Base-by-base conservation (phyloP, 1,140 invertebrate genomes). In the Trachelipus rathkii region DNA sequence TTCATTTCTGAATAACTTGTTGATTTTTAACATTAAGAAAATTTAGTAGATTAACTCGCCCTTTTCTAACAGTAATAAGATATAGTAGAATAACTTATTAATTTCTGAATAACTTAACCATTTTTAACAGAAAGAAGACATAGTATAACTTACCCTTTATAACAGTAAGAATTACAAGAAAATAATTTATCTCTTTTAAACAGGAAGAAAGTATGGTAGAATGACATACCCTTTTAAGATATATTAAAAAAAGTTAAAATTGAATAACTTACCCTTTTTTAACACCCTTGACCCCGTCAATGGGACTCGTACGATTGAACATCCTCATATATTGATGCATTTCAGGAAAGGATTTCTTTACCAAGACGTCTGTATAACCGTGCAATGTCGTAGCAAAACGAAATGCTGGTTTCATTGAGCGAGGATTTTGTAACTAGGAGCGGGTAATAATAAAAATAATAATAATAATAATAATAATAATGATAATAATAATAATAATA, bases 311-410 rank as follows among this genome's bases (percentile, higher is more conserved):
- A 82, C 92, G 91, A 85, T 97, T 97, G 85, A 90, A 97, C 84
- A 88, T 87, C 80, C 88, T 89, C 94, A 99, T 98, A 85, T 98
- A 98, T 24, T 88, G 86, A 85, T 97, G 93, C 90, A 98, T 96
- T 66, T 93, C 90, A 79, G 89, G 89, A 84, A 94, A 94, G 24
- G 89, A 88, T 87, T 96, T 97, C 76, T 92, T 89, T 53, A 99
- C 88, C 0, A 96, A 96, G 19, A 95, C 95, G 83, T 98, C 96
- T 0, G 96, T 97, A 85, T 97, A 97, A 69, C 95, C 97, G 88
- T 91, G 94, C 1, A 95, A 94, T 69, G 97, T 94, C 0, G 97
- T 99, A 24, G 95, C 96, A 85, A 95, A 99, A 85, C 93, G 94
- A 82, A 97, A 94, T 78, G 93, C 90, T 0, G 97, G 96, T 82